Evolutionary conservation across 92 coral and sea anemone species (phyloP).

Genomic region (Siderastrea siderea): DNA sequence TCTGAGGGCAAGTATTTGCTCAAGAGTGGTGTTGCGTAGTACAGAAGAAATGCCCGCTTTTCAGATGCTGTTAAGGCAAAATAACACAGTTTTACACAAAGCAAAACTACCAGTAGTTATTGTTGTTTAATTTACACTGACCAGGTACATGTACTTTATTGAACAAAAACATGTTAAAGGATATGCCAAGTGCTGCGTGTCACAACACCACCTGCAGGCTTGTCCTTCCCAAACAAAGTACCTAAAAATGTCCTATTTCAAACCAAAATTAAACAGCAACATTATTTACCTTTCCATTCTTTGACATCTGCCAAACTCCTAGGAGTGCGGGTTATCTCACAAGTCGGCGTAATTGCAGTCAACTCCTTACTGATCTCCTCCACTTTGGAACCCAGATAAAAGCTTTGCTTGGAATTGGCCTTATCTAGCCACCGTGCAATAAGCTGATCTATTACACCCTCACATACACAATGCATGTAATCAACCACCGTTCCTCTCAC

Average conservation of each 20-base stretch:
- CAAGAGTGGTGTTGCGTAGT: slow-evolving; percentile 47
- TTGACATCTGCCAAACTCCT: slow-evolving; percentile 42
- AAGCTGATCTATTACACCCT: slow-evolving; percentile 64
- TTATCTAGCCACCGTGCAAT: slow-evolving; percentile 56
- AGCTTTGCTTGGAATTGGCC: slow-evolving; percentile 17
- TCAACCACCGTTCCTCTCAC: slow-evolving; percentile 68
- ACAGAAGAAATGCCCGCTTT: slow-evolving; percentile 57
- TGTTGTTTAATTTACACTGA: too few species aligned
- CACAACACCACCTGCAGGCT: not conserved
- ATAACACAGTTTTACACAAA: not conserved
- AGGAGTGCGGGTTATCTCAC: slow-evolving; percentile 51
- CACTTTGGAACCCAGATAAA: slow-evolving; percentile 34
- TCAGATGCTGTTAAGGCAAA: slow-evolving; percentile 37
- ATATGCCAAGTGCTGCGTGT: too few species aligned
- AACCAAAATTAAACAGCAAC: too few species aligned
- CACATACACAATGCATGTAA: slow-evolving; percentile 74
- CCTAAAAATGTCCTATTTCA: too few species aligned
- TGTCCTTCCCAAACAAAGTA: not conserved
- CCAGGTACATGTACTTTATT: too few species aligned
- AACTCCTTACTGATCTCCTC: slow-evolving; percentile 28
- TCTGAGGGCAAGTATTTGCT: slow-evolving; percentile 36
- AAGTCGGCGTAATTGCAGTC: slow-evolving; percentile 15
- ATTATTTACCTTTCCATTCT: slow-evolving; percentile 42
- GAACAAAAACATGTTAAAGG: too few species aligned
- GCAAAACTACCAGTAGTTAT: not conserved